A percentile compares a stretch with the other conserved stretches of the same genome.
Evolutionary conservation across 2,888 invertebrate genomes (phyloP).

Genomic region (Priocnemis perturbator): DNA sequence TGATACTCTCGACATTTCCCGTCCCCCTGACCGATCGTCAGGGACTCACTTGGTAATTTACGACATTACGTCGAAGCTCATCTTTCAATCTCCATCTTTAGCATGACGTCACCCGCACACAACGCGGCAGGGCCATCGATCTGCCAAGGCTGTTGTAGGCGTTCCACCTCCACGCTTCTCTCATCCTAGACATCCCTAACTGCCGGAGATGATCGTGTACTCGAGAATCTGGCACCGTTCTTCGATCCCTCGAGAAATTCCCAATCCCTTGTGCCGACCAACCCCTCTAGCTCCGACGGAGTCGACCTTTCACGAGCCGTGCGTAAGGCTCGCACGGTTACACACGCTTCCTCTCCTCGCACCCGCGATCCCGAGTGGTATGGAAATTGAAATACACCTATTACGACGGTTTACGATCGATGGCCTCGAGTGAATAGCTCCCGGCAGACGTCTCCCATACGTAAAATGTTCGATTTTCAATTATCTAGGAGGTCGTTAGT

Average conservation of each 20-base stretch:
- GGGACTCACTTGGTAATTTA: background rate
- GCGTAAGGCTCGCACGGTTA: constrained; percentile 25
- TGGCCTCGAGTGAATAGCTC: constrained; percentile 5
- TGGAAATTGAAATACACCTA: constrained; percentile 30
- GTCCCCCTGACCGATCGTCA: background rate
- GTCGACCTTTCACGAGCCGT: constrained; percentile 9
- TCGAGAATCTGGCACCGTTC: constrained; percentile 35
- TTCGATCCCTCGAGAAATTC: constrained; percentile 24
- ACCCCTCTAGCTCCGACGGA: constrained; percentile 27
- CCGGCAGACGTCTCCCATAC: constrained; percentile 9
- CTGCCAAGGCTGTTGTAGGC: background rate
- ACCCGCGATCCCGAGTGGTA: constrained; percentile 1
- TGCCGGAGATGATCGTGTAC: constrained; percentile 16
- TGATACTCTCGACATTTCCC: background rate
- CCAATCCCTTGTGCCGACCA: constrained; percentile 13
- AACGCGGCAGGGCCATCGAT: constrained; percentile 4
- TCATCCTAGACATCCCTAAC: constrained; percentile 15
- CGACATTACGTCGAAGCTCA: constrained; percentile 8
- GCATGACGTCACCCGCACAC: background rate
- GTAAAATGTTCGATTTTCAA: constrained; percentile 4
- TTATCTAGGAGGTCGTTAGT: no score
- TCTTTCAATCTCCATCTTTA: constrained; percentile 2
- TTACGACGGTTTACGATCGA: constrained; percentile 11
- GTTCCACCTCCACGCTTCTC: background rate
- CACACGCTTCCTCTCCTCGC: constrained; percentile 3